A percentile compares a stretch with the other conserved stretches of the same genome.
Evolutionary conservation across 2,797 vertebrate species (phyloP).

Genomic region (Thaleichthys pacificus): DNA sequence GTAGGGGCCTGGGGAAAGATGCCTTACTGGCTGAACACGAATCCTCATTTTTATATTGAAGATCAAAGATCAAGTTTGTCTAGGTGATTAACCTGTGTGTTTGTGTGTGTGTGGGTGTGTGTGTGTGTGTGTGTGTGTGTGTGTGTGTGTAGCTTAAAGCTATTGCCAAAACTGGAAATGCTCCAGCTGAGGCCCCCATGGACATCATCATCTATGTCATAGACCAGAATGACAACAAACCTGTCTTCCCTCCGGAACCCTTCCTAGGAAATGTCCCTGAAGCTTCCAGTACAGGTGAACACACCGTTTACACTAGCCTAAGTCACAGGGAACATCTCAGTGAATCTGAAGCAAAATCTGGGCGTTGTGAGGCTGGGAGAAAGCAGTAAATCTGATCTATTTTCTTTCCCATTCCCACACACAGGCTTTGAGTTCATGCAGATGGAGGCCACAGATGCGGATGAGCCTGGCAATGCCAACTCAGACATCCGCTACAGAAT

Average conservation of each 20-base stretch:
- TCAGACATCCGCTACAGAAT: constrained; percentile 78
- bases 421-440: constrained; percentile 79
- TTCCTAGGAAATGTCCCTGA: constrained; percentile 80
- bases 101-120: constrained; percentile 17
- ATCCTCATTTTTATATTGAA: not conserved
- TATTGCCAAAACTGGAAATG: constrained; percentile 61
- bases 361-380: not conserved
- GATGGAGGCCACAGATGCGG: constrained; percentile 79
- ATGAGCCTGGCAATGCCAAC: constrained; percentile 65
- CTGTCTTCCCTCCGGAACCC: constrained; percentile 72
- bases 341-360: too few relatives aligned
- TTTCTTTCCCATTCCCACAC: not conserved
- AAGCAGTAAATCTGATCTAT: not conserved
- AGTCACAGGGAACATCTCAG: not conserved
- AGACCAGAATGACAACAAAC: constrained; percentile 89
- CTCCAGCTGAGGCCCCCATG: constrained; percentile 74
- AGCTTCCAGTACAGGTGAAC: constrained; percentile 74
- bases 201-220: constrained; percentile 78
- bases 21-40: not conserved
- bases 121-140: constrained; percentile 35
- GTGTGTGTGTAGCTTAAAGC: constrained; percentile 72
- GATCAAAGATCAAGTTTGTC: too few relatives aligned
- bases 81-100: not conserved
- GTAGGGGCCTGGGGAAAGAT: constrained; percentile 55
- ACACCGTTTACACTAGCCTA: not conserved